Conservation (phyloP, 2,113 vertebrate species). For the Petrocephalus microphthalmus region DNA sequence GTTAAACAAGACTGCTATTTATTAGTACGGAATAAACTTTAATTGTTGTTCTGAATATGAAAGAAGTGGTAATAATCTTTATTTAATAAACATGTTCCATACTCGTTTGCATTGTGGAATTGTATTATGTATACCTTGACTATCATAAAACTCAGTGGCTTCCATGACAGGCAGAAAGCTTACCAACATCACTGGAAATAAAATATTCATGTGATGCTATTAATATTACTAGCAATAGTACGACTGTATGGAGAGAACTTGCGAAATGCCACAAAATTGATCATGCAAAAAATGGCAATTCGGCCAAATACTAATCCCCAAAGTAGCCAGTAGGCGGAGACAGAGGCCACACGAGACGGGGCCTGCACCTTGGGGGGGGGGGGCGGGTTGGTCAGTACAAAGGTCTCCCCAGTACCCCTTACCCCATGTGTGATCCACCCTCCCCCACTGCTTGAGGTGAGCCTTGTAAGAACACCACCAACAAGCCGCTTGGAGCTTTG, state of each 20-base stretch:
- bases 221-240: not conserved
- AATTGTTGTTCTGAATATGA: not conserved
- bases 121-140: not conserved
- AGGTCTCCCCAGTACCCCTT: too few species aligned
- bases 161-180: not conserved
- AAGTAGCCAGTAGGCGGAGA: slow-evolving; percentile 30
- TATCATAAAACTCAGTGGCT: not conserved
- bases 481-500: too few species aligned
- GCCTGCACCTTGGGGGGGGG: not conserved
- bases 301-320: not conserved
- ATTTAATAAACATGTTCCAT: not conserved
- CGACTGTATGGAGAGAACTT: not conserved
- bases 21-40: not conserved
- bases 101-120: not conserved
- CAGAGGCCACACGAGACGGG: slow-evolving; percentile 24
- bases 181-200: not conserved
- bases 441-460: too few species aligned
- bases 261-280: not conserved
- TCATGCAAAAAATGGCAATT: not conserved
- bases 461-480: too few species aligned
- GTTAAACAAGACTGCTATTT: not conserved
- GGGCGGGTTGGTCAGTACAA: too few species aligned
- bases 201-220: not conserved
- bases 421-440: too few species aligned
- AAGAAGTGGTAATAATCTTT: not conserved